Base-by-base conservation (phyloP, 2,888 invertebrate genomes). In the Himalopsyche japonica region DNA sequence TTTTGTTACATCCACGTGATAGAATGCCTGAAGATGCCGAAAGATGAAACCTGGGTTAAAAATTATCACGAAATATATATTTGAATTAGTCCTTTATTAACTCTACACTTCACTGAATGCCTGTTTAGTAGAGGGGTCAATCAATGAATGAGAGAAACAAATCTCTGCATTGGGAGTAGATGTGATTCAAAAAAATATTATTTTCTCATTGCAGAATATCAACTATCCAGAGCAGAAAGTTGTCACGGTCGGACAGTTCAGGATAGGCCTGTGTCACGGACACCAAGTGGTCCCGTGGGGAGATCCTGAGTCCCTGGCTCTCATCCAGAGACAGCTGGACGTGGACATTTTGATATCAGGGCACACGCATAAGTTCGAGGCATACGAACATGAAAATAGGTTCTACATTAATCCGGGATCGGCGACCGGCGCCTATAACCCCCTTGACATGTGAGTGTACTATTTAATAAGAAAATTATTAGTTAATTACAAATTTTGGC, bases 341-440 rank as follows among this genome's bases (percentile, higher is more conserved):
- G 99, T 99, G 1, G 99, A 99, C 91, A 99, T 99, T 88, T 93
- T 99, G 77, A 99, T 99, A 89, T 98, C 99, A 0, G 99, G 99
- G 0, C 99, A 99, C 90, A 99, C 99, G 0, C 99, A 99, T 91
- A 97, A 97, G 88, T 99, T 99, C 91, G 98, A 98, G 89, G 99
- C 99, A 0, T 98, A 98, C 88, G 99, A 99, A 90, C 98, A 98
- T 92, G 99, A 99, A 89, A 98, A 98, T 89, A 98, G 98, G 90
- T 99, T 99, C 91, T 99, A 98, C 90, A 98, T 99, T 82, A 99
- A 99, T 91, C 99, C 99, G 5, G 99, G 99, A 10, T 98, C 99
- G 5, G 99, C 99, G 2, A 99, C 99, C 34, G 99, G 99, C 15
- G 98, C 99, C 6, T 99, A 98, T 89, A 98, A 96, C 92, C 96